Percentiles rank a stretch among this genome's conserved stretches.
Evolutionary conservation across 2,797 vertebrate genomes (phyloP).

Genomic region (Lithobates sylvaticus): DNA sequence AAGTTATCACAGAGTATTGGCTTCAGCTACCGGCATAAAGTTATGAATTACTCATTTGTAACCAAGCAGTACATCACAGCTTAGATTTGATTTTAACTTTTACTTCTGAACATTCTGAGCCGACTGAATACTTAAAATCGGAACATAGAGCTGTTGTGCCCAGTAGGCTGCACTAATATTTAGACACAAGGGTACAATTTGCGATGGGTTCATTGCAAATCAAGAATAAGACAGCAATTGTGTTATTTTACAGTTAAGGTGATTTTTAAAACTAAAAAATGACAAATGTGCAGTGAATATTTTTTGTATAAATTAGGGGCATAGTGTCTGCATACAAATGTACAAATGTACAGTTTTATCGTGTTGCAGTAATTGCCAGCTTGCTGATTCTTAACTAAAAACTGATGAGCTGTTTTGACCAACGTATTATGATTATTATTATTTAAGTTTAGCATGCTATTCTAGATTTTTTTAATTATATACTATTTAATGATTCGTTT

Average conservation of each 20-base stretch:
- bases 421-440: neutral
- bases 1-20: slow-evolving; percentile 36
- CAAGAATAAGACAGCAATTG: neutral
- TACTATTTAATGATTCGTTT: too few species aligned
- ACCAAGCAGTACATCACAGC: slow-evolving; percentile 22
- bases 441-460: neutral
- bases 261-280: neutral
- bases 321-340: neutral
- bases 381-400: neutral
- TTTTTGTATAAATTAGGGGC: neutral
- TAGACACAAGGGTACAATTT: neutral
- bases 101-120: slow-evolving; percentile 16
- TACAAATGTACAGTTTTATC: neutral
- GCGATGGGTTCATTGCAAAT: neutral
- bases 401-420: neutral
- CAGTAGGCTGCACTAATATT: neutral
- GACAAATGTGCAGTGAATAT: neutral
- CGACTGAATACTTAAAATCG: neutral
- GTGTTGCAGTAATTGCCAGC: neutral
- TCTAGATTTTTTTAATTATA: too few species aligned
- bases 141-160: neutral
- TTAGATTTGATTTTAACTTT: slow-evolving; percentile 27
- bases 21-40: slow-evolving; percentile 43
- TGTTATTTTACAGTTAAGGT: neutral
- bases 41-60: slow-evolving; percentile 49